These are phyloP conservation scores for Ondatra zibethicus DNA, from an alignment of 2,113 vertebrate genomes.

Conservation along the genomic window DNA sequence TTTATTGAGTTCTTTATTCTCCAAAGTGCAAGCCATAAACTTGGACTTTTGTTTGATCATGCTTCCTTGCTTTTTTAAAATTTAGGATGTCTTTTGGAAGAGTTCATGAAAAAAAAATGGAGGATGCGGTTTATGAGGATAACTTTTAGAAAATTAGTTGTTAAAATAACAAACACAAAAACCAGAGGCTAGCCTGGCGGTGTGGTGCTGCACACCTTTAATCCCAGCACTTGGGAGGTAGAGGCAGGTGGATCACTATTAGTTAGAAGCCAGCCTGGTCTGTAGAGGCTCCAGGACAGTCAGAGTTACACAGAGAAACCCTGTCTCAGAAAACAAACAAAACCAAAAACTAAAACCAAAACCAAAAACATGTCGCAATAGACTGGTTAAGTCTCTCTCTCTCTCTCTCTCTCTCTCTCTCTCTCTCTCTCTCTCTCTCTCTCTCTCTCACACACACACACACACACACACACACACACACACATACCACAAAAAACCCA, in stretches of 20 bases:
- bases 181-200: not conserved
- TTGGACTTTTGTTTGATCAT: not conserved
- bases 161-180: not conserved
- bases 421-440: no score
- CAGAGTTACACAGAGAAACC: not conserved
- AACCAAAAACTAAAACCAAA: not conserved
- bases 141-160: not conserved
- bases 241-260: not conserved
- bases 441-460: no score
- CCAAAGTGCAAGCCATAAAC: conserved; percentile 29
- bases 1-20: conserved; percentile 27
- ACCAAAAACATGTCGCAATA: not conserved
- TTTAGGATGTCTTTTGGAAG: conserved; percentile 6
- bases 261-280: not conserved
- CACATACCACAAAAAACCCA: no score
- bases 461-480: no score
- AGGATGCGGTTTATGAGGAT: not conserved
- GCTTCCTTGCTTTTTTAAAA: not conserved
- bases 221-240: not conserved
- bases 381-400: no score
- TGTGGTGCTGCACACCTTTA: not conserved
- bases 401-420: no score
- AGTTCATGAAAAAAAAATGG: conserved; percentile 9
- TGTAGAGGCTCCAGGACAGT: not conserved
- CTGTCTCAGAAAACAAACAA: not conserved